Conservation (phyloP, 2,113 vertebrate genomes). For the Hydrochoerus hydrochaeris region DNA sequence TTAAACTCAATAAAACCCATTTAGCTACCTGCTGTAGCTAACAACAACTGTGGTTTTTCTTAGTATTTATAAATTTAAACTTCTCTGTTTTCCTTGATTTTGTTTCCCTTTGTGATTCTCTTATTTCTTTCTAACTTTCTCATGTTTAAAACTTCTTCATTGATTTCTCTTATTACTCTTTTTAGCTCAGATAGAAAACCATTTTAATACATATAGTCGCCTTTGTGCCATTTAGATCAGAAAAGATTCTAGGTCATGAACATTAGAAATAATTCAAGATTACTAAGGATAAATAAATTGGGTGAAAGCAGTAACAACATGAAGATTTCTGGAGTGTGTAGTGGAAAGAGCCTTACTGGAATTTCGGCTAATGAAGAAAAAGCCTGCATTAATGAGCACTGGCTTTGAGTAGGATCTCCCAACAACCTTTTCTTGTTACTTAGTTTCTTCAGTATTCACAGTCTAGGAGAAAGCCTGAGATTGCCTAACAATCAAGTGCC, state of each 20-base stretch:
- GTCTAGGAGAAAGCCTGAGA: background rate
- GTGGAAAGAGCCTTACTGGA: background rate
- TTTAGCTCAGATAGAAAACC: background rate
- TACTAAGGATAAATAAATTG: background rate
- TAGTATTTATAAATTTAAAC: background rate
- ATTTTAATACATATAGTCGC: background rate
- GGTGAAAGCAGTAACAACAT: background rate
- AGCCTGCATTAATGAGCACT: background rate
- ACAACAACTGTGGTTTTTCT: background rate
- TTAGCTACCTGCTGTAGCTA: background rate
- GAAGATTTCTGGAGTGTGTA: background rate
- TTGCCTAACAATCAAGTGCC: background rate
- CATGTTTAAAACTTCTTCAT: background rate
- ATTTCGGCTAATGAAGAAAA: background rate
- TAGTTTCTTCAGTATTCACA: background rate
- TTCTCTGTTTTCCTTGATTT: background rate
- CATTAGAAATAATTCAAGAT: background rate
- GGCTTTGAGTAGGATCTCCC: background rate
- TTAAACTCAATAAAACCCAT: background rate
- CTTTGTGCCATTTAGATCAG: background rate
- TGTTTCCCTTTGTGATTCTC: background rate
- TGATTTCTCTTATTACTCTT: background rate
- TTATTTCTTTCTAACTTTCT: background rate
- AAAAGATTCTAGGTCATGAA: background rate
- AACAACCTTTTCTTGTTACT: background rate